Evolutionary conservation across 2,797 vertebrate genomes (phyloP), one percentile per base, ranked within the genome.

Genomic region (Macropodus opercularis): DNA sequence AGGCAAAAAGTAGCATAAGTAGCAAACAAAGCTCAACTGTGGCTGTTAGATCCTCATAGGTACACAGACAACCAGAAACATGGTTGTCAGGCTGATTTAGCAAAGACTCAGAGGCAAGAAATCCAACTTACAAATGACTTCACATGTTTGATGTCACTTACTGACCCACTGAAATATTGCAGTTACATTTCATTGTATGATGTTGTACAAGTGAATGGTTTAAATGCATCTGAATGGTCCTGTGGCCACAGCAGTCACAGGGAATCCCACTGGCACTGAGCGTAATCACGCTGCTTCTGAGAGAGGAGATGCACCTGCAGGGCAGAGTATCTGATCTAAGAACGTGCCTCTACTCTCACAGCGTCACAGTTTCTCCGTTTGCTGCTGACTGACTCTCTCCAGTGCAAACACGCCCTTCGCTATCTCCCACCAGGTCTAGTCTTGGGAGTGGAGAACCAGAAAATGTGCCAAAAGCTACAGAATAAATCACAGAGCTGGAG

Each of bases 391-490:
- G 10, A 38, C 56, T 72, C 60, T 72, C 75, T 72, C 27, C 58
- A 66, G 69, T 64, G 75, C 73, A 80, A 89, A 84, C 81, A 80
- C 91, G 93, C 92, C 91, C 92, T 89, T 90, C 78, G 93, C 91
- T 86, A 83, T 81, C 78, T 80, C 58, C 56, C 65, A 62, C 69
- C 42, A 17, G 70, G 41, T 86, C 88, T 92, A 91, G 80, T 94
- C 92, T 70, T 88, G 94, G 93, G 93, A 95, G 80, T 83, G 23
- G 90, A 91, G 92, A 94, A 87, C 73, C 88, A 86, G 83, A 85
- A 87, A 88, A 92, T 92, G 92, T 93, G 95, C 95, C 95, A 94
- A 95, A 94, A 92, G 94, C 94, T 93, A 94, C 93, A 92, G 93
- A 94, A 95, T 94, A 93, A 95, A 94, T 94, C 95, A 93, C 88